Conservation (phyloP, 64 coral and sea anemone species). For the Dendronephthya gigantea region DNA sequence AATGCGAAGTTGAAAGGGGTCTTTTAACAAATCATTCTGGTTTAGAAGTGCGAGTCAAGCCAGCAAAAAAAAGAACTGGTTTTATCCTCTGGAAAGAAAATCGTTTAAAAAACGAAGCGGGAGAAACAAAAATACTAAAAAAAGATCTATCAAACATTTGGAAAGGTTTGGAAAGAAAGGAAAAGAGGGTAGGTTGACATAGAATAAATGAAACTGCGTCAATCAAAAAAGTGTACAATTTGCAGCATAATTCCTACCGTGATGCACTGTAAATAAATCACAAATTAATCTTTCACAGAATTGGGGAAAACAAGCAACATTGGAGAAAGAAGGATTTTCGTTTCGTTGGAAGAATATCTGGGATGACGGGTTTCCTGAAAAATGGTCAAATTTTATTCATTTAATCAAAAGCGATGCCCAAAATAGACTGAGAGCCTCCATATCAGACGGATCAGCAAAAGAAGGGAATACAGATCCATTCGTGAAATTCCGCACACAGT, state of each 20-base stretch:
- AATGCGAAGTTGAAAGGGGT: background rate
- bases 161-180: background rate
- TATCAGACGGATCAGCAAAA: background rate
- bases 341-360: background rate
- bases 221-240: background rate
- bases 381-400: background rate
- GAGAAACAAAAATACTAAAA: background rate
- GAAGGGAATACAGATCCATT: background rate
- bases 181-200: background rate
- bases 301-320: background rate
- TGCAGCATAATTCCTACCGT: background rate
- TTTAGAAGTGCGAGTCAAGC: background rate
- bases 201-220: background rate
- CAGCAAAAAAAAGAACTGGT: background rate
- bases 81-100: background rate
- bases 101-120: background rate
- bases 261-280: background rate
- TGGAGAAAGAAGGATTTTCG: background rate
- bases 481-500: background rate
- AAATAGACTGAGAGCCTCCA: background rate
- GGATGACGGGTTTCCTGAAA: background rate
- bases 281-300: background rate
- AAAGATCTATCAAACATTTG: background rate
- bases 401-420: background rate
- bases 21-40: background rate